These are phyloP conservation scores for Muntiacus reevesi DNA, from an alignment of 2,113 vertebrate species.

Conservation along the genomic window DNA sequence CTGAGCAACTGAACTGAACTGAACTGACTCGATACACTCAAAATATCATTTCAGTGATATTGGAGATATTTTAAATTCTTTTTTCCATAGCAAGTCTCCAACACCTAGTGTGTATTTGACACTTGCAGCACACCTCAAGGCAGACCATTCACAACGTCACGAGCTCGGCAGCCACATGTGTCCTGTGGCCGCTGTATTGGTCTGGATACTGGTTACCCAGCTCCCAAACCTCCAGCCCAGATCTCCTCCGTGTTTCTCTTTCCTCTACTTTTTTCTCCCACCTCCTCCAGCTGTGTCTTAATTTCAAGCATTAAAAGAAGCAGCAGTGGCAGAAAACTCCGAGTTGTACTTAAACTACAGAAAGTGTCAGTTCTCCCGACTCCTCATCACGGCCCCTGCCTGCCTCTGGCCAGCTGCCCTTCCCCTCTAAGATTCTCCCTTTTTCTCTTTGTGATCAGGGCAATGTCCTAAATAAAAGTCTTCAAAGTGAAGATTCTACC, in stretches of 20 bases:
- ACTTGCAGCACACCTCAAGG: rapidly evolving
- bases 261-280: neutral
- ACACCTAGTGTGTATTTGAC: too few relatives aligned
- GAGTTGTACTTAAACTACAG: neutral
- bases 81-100: neutral
- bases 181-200: neutral
- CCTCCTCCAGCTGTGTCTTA: neutral
- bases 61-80: neutral
- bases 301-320: neutral
- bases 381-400: neutral
- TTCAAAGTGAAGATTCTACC: neutral
- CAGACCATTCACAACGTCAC: rapidly evolving
- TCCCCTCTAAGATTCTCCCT: neutral
- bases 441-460: neutral
- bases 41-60: neutral
- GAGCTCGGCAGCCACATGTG: rapidly evolving
- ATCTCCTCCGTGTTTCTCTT: too few relatives aligned
- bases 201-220: neutral
- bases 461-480: neutral
- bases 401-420: neutral
- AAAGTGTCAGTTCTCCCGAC: rapidly evolving
- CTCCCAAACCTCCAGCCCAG: neutral
- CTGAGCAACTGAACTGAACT: neutral
- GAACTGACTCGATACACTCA: neutral
- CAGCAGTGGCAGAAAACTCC: neutral